Conservation (phyloP, 1,140 invertebrate genomes). For the Pseudomyrmex pallidus region DNA sequence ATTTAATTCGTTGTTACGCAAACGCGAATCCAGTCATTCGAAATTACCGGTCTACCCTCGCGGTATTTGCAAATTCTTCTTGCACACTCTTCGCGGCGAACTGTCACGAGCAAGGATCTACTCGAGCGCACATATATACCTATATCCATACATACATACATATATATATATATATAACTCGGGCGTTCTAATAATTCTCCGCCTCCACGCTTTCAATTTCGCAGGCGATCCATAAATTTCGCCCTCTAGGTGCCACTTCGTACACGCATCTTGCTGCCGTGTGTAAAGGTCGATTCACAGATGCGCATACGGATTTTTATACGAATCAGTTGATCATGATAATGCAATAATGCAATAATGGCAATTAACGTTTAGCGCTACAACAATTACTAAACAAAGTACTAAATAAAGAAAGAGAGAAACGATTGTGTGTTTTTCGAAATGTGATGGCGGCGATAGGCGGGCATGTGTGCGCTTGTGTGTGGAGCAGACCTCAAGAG, state of each 20-base stretch:
- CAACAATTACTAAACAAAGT: too few species aligned
- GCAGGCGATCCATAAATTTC: constrained; percentile 69
- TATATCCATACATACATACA: too few species aligned
- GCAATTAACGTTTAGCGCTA: neutral
- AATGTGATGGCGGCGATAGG: too few species aligned
- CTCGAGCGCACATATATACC: neutral
- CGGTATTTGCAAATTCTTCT: constrained; percentile 58
- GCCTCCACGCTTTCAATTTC: constrained; percentile 66
- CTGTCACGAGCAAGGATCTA: constrained; percentile 54
- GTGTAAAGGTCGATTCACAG: constrained; percentile 22
- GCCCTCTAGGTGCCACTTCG: constrained; percentile 62
- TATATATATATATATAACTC: constrained; percentile 13
- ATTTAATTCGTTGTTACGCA: constrained; percentile 22
- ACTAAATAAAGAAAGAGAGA: too few species aligned
- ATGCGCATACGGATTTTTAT: neutral
- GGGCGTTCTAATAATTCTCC: constrained; percentile 67
- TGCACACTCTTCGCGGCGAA: constrained; percentile 49
- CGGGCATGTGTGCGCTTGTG: neutral
- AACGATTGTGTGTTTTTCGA: too few species aligned
- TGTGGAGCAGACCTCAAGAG: constrained; percentile 1
- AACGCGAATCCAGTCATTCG: constrained; percentile 43
- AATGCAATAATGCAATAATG: too few species aligned
- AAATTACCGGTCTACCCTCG: constrained; percentile 41
- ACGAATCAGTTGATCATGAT: too few species aligned
- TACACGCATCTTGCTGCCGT: constrained; percentile 51